These are phyloP conservation scores for Delichon dasypus DNA, from an alignment of 2,797 vertebrate genomes.

Conservation along the genomic window DNA sequence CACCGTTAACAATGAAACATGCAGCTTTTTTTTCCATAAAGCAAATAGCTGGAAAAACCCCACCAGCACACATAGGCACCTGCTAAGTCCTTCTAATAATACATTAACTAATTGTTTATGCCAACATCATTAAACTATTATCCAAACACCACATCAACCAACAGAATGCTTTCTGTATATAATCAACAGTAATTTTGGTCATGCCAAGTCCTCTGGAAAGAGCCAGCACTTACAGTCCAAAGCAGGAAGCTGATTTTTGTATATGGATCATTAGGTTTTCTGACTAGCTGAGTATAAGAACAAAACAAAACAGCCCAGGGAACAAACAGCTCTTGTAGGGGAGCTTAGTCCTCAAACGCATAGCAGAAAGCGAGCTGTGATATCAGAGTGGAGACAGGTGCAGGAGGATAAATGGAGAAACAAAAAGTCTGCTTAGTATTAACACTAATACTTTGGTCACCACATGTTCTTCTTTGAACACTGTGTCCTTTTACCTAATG, in stretches of 20 bases:
- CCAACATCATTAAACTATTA: constrained; percentile 7
- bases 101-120: constrained; percentile 28
- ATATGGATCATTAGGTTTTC: not conserved
- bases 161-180: not conserved
- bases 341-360: not conserved
- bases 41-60: not conserved
- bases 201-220: constrained; percentile 23
- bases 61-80: not conserved
- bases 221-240: not conserved
- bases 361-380: not conserved
- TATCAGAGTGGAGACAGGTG: not conserved
- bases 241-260: not conserved
- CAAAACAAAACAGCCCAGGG: not conserved
- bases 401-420: not conserved
- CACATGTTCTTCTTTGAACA: not conserved
- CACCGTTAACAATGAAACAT: not conserved
- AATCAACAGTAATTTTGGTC: constrained; percentile 9
- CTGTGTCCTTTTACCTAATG: not conserved
- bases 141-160: constrained; percentile 5
- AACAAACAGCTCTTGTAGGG: not conserved
- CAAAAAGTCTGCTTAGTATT: not conserved
- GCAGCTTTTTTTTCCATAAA: not conserved
- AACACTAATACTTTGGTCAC: not conserved
- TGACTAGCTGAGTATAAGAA: not conserved
- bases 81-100: constrained; percentile 24